phyloP scores from a whole-genome alignment of 2,888 invertebrate species.

The Nebria brevicollis region DNA sequence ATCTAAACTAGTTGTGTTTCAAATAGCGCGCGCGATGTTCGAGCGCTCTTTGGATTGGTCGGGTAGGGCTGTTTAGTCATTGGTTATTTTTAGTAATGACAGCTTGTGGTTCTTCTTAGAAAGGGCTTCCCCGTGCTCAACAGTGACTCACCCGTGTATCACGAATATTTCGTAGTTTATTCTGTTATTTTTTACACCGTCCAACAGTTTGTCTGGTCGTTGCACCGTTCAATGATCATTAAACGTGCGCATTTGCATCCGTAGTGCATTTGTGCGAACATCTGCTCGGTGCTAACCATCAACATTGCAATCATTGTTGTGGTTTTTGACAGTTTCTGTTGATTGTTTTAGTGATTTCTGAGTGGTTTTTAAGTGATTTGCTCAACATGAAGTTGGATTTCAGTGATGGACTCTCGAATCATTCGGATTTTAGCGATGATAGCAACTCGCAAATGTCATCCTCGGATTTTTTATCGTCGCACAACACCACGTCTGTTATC shows the following conservation, averaged over 20 bases:
- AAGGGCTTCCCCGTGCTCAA: slow-evolving; percentile 60
- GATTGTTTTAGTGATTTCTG: not conserved
- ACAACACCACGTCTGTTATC: slow-evolving; percentile 55
- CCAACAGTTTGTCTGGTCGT: slow-evolving; percentile 22
- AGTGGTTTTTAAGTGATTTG: not conserved
- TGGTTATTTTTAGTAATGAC: slow-evolving; percentile 62
- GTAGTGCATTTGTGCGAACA: slow-evolving; percentile 17
- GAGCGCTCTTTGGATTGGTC: slow-evolving; percentile 9
- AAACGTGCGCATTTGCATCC: not conserved
- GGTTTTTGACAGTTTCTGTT: not conserved
- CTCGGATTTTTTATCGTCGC: slow-evolving; percentile 58
- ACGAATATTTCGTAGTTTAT: slow-evolving; percentile 45
- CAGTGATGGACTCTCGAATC: slow-evolving; percentile 61
- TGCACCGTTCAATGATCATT: slow-evolving; percentile 9
- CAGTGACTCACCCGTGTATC: slow-evolving; percentile 58
- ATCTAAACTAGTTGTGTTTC: too few relatives aligned
- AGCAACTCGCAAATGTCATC: slow-evolving; percentile 61
- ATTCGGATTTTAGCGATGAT: slow-evolving; percentile 63
- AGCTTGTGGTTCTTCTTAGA: slow-evolving; percentile 61
- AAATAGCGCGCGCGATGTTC: not conserved
- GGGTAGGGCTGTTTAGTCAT: slow-evolving; percentile 50
- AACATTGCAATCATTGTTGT: not conserved
- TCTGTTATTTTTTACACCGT: slow-evolving; percentile 30
- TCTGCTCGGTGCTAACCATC: not conserved
- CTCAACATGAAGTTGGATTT: slow-evolving; percentile 60